Evolutionary conservation across 2,113 vertebrate species (phyloP).

Genomic region (Platysteira castanea): DNA sequence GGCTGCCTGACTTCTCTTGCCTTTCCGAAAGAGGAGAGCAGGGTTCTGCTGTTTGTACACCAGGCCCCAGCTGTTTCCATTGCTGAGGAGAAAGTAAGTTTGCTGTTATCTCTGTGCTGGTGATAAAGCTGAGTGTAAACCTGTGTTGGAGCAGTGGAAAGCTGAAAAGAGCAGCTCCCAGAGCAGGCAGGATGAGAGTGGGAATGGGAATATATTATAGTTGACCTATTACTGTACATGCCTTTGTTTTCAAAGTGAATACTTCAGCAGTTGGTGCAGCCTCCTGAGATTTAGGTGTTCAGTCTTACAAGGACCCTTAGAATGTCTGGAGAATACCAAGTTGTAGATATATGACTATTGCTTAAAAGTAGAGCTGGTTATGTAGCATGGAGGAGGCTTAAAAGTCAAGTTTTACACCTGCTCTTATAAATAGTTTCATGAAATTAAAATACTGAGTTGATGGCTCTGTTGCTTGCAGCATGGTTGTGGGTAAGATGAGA

Average conservation of each 20-base stretch:
- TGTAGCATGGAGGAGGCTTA: background rate
- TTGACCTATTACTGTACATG: background rate
- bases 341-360: background rate
- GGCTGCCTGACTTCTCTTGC: background rate
- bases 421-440: background rate
- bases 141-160: background rate
- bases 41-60: background rate
- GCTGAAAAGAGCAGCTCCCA: background rate
- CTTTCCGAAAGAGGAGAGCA: background rate
- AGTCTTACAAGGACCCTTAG: background rate
- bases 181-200: background rate
- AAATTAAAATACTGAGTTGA: background rate
- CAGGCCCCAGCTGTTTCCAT: background rate
- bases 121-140: slow-evolving; percentile 1
- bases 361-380: background rate
- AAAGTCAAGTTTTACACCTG: background rate
- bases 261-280: background rate
- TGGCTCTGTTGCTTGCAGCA: background rate
- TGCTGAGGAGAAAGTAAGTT: background rate
- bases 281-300: background rate
- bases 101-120: background rate
- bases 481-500: background rate
- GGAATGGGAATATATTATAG: background rate
- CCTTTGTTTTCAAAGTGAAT: background rate
- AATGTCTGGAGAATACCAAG: background rate